Conservation (phyloP, 2,113 vertebrate species). For the Riparia riparia region DNA sequence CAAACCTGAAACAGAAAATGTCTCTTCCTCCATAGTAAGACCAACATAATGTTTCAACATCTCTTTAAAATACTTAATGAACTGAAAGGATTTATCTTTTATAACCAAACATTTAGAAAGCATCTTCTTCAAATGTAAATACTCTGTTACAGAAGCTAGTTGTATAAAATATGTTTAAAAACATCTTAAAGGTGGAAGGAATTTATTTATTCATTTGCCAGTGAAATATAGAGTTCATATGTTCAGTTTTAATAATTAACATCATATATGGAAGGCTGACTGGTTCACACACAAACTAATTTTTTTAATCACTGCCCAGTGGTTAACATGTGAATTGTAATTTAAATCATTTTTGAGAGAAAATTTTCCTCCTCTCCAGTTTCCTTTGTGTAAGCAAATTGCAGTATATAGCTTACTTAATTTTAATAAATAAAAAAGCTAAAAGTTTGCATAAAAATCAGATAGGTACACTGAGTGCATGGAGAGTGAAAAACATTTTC, state of each 20-base stretch:
- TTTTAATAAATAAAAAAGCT: background rate
- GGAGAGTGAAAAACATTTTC: background rate
- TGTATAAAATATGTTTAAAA: background rate
- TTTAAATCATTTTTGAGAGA: background rate
- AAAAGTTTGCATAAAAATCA: background rate
- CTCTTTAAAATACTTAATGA: background rate
- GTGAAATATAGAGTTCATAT: background rate
- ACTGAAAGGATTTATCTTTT: conserved; percentile 23
- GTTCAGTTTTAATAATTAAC: background rate
- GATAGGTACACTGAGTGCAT: background rate
- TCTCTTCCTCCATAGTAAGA: background rate
- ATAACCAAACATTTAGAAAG: background rate
- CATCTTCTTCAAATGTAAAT: background rate
- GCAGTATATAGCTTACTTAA: background rate
- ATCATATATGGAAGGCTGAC: background rate
- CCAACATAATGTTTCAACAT: background rate
- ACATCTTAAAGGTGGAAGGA: background rate
- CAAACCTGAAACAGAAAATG: background rate
- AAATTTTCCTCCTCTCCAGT: fast-evolving
- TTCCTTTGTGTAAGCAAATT: background rate
- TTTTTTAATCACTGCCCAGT: background rate
- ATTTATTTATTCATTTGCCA: background rate
- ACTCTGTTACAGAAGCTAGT: background rate
- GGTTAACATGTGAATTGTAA: background rate
- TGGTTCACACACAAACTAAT: background rate